Conservation (phyloP, 2,113 vertebrate species). For the Turdus rufiventris region DNA sequence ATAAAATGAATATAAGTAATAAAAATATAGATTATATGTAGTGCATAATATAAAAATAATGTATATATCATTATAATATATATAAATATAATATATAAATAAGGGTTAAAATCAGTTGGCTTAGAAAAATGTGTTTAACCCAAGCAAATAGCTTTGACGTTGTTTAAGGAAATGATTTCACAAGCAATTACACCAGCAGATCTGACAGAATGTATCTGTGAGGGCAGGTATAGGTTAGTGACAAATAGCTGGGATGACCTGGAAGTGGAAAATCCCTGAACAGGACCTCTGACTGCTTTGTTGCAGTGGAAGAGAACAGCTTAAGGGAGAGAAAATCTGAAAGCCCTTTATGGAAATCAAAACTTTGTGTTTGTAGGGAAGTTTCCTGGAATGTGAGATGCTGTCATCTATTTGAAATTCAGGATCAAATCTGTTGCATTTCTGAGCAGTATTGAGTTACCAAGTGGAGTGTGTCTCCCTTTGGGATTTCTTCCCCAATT, state of each 20-base stretch:
- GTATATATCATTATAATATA: too few relatives aligned
- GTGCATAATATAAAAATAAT: too few relatives aligned
- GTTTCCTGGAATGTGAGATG: background rate
- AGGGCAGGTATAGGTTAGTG: background rate
- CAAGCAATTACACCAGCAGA: background rate
- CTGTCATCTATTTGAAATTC: background rate
- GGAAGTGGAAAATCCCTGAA: background rate
- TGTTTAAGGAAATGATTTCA: background rate
- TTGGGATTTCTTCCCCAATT: constrained; percentile 43
- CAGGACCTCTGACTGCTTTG: background rate
- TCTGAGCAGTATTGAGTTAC: constrained; percentile 22
- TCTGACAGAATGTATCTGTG: background rate
- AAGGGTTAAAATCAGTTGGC: background rate
- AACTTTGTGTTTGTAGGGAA: background rate
- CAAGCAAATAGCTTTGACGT: background rate
- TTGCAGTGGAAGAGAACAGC: background rate
- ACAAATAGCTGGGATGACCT: background rate
- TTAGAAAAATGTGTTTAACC: background rate
- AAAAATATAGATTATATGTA: too few relatives aligned
- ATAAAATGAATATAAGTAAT: too few relatives aligned
- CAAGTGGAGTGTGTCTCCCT: background rate
- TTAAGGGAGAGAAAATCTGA: background rate
- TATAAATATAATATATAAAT: too few relatives aligned
- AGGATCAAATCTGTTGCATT: background rate
- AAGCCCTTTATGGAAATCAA: background rate